Conservation (phyloP, 35 echinoderm and acorn worm species). For the Holothuria glaberrima region DNA sequence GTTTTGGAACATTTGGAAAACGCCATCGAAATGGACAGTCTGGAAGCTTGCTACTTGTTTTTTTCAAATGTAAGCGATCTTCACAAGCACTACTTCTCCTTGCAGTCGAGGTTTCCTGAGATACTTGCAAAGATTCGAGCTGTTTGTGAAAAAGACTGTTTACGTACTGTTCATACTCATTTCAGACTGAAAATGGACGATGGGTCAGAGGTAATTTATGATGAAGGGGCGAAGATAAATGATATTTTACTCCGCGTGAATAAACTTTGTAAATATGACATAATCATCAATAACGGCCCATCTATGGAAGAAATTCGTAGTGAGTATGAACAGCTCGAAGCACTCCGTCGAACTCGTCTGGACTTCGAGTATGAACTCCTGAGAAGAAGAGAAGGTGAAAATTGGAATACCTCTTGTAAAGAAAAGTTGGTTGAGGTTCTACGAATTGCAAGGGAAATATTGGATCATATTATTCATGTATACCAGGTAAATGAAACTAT, state of each 20-base stretch:
- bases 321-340: neutral
- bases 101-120: neutral
- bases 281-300: neutral
- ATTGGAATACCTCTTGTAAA: neutral
- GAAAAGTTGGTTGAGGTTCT: neutral
- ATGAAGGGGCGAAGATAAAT: neutral
- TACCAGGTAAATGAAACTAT: neutral
- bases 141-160: neutral
- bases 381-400: neutral
- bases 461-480: conserved; percentile 1
- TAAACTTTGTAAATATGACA: neutral
- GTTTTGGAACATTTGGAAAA: neutral
- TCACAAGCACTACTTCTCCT: neutral
- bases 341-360: neutral
- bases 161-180: neutral
- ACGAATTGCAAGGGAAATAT: neutral
- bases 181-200: neutral
- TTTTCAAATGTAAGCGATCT: neutral
- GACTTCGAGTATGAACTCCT: neutral
- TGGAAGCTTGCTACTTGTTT: neutral
- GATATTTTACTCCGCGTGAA: neutral
- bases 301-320: neutral
- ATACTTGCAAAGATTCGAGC: neutral
- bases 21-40: neutral
- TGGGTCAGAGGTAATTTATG: neutral